A percentile compares a stretch with the other conserved stretches of the same genome.
These are phyloP conservation scores for Esox niger DNA, from an alignment of 2,113 vertebrate species.

Conservation along the genomic window DNA sequence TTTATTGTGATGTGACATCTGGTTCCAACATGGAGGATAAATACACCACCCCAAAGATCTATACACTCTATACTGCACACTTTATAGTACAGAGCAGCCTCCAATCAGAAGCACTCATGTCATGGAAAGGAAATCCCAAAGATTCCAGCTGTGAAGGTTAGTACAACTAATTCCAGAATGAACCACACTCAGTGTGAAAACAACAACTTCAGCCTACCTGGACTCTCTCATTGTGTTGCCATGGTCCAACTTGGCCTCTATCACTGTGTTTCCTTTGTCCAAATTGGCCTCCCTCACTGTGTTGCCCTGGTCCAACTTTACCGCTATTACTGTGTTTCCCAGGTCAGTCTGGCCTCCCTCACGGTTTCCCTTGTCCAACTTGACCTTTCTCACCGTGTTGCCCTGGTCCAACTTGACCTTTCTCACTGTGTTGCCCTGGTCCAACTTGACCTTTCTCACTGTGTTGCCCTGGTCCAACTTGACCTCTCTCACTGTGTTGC, in stretches of 20 bases:
- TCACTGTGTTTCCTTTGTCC: background rate
- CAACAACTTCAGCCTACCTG: constrained; percentile 23
- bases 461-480: too few relatives aligned
- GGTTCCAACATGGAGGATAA: too few relatives aligned
- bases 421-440: too few relatives aligned
- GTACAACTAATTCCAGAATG: constrained; percentile 43
- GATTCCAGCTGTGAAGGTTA: constrained; percentile 22
- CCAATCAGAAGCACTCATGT: constrained; percentile 17
- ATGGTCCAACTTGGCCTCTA: too few relatives aligned
- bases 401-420: too few relatives aligned
- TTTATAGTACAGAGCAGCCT: constrained; percentile 15
- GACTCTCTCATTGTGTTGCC: background rate
- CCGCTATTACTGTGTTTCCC: background rate
- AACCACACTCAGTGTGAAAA: constrained; percentile 44
- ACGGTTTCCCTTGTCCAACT: background rate
- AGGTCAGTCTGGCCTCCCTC: background rate
- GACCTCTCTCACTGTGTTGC: too few relatives aligned
- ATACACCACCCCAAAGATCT: too few relatives aligned
- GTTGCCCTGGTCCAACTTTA: background rate
- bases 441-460: background rate
- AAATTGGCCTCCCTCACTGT: too few relatives aligned
- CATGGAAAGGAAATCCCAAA: constrained; percentile 37
- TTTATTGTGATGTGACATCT: too few relatives aligned
- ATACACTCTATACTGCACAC: too few relatives aligned
- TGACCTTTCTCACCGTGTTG: too few relatives aligned